Evolutionary conservation across 2,113 vertebrate genomes (phyloP).

Genomic region (Oriolus oriolus): DNA sequence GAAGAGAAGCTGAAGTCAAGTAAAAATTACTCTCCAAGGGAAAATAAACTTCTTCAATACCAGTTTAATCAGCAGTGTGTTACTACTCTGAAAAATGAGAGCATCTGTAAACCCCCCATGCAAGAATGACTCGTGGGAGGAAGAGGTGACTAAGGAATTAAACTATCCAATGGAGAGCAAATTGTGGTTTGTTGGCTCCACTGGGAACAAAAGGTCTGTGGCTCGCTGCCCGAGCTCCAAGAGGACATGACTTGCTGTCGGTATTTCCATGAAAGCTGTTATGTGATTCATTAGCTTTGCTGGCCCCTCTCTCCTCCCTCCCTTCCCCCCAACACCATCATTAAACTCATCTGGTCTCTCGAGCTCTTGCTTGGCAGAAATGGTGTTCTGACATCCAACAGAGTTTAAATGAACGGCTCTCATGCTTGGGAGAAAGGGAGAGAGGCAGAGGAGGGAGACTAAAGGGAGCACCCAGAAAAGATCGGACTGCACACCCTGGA

Average conservation of each 20-base stretch:
- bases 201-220: slow-evolving; percentile 35
- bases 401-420: slow-evolving; percentile 8
- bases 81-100: slow-evolving; percentile 20
- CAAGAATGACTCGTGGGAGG: slow-evolving; percentile 11
- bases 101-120: slow-evolving; percentile 3
- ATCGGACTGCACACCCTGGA: background rate
- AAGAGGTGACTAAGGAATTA: slow-evolving; percentile 58
- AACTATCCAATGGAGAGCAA: slow-evolving; percentile 43
- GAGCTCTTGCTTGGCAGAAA: slow-evolving; percentile 49
- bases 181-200: slow-evolving; percentile 35
- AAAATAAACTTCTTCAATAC: slow-evolving; percentile 27
- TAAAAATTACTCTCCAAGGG: background rate
- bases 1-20: slow-evolving; percentile 1
- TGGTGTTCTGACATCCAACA: background rate
- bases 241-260: slow-evolving; percentile 37
- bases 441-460: background rate
- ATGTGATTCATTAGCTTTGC: slow-evolving; percentile 50
- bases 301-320: slow-evolving; percentile 25
- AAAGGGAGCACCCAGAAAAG: background rate
- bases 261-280: slow-evolving; percentile 57
- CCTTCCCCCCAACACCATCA: slow-evolving; percentile 39
- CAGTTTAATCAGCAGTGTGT: slow-evolving; percentile 6
- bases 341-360: slow-evolving; percentile 56
- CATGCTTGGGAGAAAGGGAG: background rate
- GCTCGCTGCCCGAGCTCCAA: background rate